A percentile compares a stretch with the other conserved stretches of the same genome.
phyloP scores from a whole-genome alignment of 1,140 invertebrate genomes.

The Drosophila sucinea region DNA sequence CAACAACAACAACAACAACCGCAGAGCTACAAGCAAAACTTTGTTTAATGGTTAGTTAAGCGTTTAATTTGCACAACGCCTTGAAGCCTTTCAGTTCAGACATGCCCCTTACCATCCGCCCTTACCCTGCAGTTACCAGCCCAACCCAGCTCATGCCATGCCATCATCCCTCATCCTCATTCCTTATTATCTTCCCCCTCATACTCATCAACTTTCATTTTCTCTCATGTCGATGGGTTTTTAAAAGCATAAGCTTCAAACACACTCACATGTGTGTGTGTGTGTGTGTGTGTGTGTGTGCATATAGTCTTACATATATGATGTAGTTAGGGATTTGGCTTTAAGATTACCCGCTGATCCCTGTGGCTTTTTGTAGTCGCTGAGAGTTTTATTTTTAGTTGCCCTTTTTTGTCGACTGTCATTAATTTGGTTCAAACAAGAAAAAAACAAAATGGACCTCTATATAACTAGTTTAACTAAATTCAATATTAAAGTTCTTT shows the following conservation, averaged over 20 bases:
- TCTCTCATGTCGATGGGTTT: slow-evolving; percentile 39
- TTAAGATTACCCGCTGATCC: slow-evolving; percentile 27
- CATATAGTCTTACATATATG: slow-evolving; percentile 2
- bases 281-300: slow-evolving; percentile 3
- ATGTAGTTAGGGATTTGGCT: slow-evolving; percentile 12
- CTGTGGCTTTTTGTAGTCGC: slow-evolving; percentile 34
- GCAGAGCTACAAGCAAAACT: slow-evolving; percentile 76
- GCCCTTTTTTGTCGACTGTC: not conserved
- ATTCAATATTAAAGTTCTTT: not conserved
- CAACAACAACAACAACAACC: slow-evolving; percentile 52
- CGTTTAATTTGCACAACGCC: slow-evolving; percentile 73
- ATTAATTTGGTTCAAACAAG: not conserved
- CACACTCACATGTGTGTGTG: slow-evolving; percentile 9
- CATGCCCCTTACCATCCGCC: not conserved
- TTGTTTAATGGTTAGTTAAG: slow-evolving; percentile 80
- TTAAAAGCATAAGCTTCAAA: slow-evolving; percentile 36
- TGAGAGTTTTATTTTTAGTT: slow-evolving; percentile 41
- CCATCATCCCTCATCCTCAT: slow-evolving; percentile 15
- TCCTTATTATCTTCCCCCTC: slow-evolving; percentile 22
- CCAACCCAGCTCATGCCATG: not conserved
- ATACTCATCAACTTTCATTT: slow-evolving; percentile 15
- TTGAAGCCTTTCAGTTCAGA: slow-evolving; percentile 37
- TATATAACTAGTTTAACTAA: slow-evolving; percentile 4
- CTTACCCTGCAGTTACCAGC: not conserved
- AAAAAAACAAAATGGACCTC: not conserved